Percentiles rank a stretch among this genome's conserved stretches.
Evolutionary conservation across 1,140 invertebrate genomes (phyloP).

Genomic region (Cherax quadricarinatus): DNA sequence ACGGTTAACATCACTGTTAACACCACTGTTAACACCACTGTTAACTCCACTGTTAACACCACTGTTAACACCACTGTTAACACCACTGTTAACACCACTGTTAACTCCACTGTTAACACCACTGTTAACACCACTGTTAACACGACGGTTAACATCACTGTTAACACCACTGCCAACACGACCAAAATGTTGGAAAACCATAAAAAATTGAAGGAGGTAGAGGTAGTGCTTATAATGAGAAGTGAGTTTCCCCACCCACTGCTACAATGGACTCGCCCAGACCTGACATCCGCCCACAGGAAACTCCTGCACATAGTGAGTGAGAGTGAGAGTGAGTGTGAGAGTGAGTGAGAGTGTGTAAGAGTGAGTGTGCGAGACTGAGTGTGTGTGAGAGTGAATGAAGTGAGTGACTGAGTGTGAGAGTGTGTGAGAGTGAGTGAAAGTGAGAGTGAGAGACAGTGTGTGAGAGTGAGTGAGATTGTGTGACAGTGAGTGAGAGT

Average conservation of each 20-base stretch:
- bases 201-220: slow-evolving; percentile 32
- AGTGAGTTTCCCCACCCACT: slow-evolving; percentile 48
- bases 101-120: no score
- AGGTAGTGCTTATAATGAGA: slow-evolving; percentile 42
- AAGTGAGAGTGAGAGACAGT: no score
- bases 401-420: slow-evolving; percentile 27
- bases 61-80: no score
- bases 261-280: slow-evolving; percentile 49
- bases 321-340: background rate
- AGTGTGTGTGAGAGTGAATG: slow-evolving; percentile 24
- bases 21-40: no score
- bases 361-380: slow-evolving; percentile 31
- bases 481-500: no score
- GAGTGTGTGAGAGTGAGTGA: background rate
- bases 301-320: slow-evolving; percentile 38
- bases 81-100: no score
- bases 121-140: no score
- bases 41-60: no score
- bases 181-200: slow-evolving; percentile 46
- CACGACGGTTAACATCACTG: no score
- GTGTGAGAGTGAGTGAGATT: slow-evolving; percentile 13
- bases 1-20: no score
- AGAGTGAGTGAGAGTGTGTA: slow-evolving; percentile 29
- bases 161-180: slow-evolving; percentile 5
- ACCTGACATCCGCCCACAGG: slow-evolving; percentile 39